A percentile compares a stretch with the other conserved stretches of the same genome.
Conservation (phyloP, 2,113 vertebrate genomes). For the Amblyornis subalaris region DNA sequence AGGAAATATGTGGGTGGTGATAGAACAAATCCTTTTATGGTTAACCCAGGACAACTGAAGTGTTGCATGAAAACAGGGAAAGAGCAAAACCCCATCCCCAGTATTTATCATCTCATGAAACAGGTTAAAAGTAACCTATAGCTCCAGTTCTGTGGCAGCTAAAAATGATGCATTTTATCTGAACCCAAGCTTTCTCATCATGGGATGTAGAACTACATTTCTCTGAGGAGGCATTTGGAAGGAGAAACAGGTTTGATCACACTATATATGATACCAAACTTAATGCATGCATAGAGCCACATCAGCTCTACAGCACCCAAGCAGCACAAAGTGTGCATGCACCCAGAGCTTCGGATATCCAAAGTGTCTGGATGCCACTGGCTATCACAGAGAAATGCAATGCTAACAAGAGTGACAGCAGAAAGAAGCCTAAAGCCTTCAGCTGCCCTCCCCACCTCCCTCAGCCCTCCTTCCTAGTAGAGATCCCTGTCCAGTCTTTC, state of each 20-base stretch:
- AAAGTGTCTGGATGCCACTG: neutral
- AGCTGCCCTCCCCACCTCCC: neutral
- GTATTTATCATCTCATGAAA: neutral
- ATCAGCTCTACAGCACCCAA: neutral
- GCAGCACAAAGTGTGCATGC: neutral
- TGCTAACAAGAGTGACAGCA: neutral
- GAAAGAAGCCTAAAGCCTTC: neutral
- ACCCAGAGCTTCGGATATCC: neutral
- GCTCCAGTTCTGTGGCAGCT: neutral
- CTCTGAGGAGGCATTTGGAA: neutral
- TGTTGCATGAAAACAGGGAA: neutral
- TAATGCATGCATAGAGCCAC: neutral
- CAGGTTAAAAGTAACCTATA: neutral
- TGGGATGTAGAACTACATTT: neutral
- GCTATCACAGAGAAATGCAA: neutral
- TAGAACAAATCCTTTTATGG: too few relatives aligned
- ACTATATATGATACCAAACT: rapidly evolving
- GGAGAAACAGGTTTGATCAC: neutral
- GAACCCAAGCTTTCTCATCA: neutral
- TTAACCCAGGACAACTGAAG: too few relatives aligned
- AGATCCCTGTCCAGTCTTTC: neutral
- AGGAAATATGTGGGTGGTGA: too few relatives aligned
- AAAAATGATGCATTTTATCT: neutral
- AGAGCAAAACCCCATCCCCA: neutral
- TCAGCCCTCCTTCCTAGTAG: neutral